Base-by-base conservation (phyloP, 2,888 invertebrate genomes). In the Lochmaea capreae region DNA sequence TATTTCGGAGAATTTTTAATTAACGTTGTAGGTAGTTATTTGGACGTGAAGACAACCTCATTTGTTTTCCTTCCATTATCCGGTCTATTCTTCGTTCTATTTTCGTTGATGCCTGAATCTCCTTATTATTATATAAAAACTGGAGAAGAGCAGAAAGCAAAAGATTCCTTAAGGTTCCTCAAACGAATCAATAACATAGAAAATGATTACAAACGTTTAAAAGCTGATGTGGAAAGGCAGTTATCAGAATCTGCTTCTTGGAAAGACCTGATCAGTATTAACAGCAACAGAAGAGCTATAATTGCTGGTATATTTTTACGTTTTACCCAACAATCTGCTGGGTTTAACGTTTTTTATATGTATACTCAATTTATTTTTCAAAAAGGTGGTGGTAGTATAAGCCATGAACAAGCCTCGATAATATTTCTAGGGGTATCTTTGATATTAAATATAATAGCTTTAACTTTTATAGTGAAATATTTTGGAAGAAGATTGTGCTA, bases 31-130 rank as follows among this genome's bases (percentile, higher is more conserved):
- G 91, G 91, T 16, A 73, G 90, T 9, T 89, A 88, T 83, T 89
- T 89, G 22, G 84, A 88, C 75, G 89, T 91, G 86, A 82, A 83
- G 76, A 85, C 84, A 39, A 86, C 90, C 77, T 90, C 90, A 71
- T 87, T 87, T 67, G 88, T 90, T 84, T 91, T 91, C 82, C 86
- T 90, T 79, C 83, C 89, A 76, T 87, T 91, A 71, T 90, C 92
- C 10, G 84, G 91, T 58, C 79, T 90, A 57, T 90, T 91, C 81
- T 84, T 91, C 42, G 68, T 90, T 18, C 86, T 89, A 26, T 90
- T 92, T 84, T 12, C 84, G 59, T 90, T 90, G 81, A 87, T 93
- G 82, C 93, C 93, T n/a, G 93, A 93, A 87, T 79, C 81, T 6
- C 85, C 84, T 0, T 84, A 84, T 65, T 84, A 76, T 66, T 78